phyloP scores from a whole-genome alignment of 2,797 vertebrate species.

The Cyprinodon diabolis region DNA sequence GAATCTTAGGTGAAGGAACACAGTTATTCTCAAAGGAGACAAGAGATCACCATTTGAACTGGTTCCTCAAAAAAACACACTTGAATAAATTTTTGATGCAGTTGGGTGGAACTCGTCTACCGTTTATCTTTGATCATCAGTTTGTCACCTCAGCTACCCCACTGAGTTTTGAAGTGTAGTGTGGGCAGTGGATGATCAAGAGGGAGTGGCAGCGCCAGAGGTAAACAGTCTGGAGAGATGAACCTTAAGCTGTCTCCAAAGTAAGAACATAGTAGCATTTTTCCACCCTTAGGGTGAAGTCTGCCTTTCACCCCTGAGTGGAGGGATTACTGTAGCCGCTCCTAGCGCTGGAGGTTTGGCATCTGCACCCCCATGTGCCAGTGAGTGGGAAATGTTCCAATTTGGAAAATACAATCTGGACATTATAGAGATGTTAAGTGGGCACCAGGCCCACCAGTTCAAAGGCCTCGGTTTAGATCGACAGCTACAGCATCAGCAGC shows the following conservation, averaged over 20 bases:
- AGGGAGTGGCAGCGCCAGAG: conserved; percentile 70
- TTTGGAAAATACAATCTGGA: conserved; percentile 90
- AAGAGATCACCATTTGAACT: conserved; percentile 68
- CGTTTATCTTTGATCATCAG: conserved; percentile 59
- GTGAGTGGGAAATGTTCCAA: conserved; percentile 89
- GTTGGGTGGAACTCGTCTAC: conserved; percentile 59
- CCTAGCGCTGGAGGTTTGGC: conserved; percentile 80
- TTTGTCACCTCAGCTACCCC: conserved; percentile 59
- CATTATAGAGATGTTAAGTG: conserved; percentile 91
- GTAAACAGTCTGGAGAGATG: conserved; percentile 65
- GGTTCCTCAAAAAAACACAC: conserved; percentile 60
- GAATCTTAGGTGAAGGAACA: conserved; percentile 72
- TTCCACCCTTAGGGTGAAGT: conserved; percentile 63
- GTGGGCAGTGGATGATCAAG: conserved; percentile 73
- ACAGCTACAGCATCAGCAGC: conserved; percentile 87
- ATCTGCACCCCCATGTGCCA: conserved; percentile 81
- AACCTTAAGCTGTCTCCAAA: conserved; percentile 65
- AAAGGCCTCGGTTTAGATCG: conserved; percentile 88
- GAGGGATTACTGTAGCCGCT: conserved; percentile 74
- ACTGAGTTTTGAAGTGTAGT: conserved; percentile 77
- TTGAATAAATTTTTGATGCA: conserved; percentile 57
- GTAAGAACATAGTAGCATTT: conserved; percentile 62
- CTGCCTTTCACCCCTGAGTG: conserved; percentile 68
- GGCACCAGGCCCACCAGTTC: conserved; percentile 87
- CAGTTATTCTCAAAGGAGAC: conserved; percentile 68